Evolutionary conservation across 2,797 vertebrate genomes (phyloP).

Genomic region (Coregonus suidteri): DNA sequence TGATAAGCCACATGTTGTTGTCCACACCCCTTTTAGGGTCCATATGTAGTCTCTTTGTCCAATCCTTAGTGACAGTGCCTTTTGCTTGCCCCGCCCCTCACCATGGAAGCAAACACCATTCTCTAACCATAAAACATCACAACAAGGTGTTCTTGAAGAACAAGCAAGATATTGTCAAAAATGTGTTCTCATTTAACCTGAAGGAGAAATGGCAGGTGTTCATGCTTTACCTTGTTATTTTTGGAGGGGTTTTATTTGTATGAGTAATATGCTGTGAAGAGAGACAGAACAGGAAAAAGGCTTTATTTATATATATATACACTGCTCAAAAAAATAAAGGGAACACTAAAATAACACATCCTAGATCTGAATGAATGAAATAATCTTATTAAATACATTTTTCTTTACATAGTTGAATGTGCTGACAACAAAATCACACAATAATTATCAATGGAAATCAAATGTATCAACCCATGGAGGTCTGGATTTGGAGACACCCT

Average conservation of each 20-base stretch:
- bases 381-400: no score
- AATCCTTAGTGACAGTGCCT: conserved; percentile 54
- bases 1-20: neutral
- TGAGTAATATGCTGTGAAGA: neutral
- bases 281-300: conserved; percentile 2
- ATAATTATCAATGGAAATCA: no score
- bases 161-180: neutral
- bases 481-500: no score
- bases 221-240: conserved; percentile 25
- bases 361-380: no score
- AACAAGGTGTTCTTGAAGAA: neutral
- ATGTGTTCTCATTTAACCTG: no score
- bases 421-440: no score
- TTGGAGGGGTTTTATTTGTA: neutral
- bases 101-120: neutral
- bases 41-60: conserved; percentile 12
- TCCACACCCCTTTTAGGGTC: conserved; percentile 20
- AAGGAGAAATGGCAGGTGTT: neutral
- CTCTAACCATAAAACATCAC: no score
- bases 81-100: conserved; percentile 32
- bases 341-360: no score
- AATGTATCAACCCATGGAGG: no score
- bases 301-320: neutral
- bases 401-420: no score
- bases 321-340: no score